Conservation (phyloP, 2,888 invertebrate species). For the Tachina lurida region DNA sequence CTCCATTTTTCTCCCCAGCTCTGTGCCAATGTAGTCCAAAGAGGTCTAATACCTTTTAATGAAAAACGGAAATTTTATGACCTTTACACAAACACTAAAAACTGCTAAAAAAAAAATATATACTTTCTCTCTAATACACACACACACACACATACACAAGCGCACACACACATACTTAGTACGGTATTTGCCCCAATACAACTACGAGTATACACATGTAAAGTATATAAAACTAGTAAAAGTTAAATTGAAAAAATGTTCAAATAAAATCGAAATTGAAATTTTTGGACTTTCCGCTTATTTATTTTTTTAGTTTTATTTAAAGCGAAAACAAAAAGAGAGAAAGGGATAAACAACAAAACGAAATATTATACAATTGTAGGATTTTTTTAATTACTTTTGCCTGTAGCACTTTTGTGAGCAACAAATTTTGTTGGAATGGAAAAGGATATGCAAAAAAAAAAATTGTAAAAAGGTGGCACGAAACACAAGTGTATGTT, state of each 20-base stretch:
- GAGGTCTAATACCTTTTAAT: conserved; percentile 42
- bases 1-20: background rate
- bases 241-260: conserved; percentile 8
- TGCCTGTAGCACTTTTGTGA: conserved; percentile 48
- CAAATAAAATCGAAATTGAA: conserved; percentile 63
- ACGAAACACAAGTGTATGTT: conserved; percentile 10
- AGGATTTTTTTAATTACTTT: conserved; percentile 65
- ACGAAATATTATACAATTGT: conserved; percentile 58
- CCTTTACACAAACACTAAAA: conserved; percentile 49
- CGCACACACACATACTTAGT: background rate
- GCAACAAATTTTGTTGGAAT: conserved; percentile 43
- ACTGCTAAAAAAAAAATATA: conserved; percentile 2
- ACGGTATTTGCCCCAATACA: background rate
- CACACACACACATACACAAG: background rate
- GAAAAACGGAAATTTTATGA: conserved; percentile 58
- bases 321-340: background rate
- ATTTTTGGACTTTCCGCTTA: conserved; percentile 25
- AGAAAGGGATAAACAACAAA: background rate
- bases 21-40: conserved; percentile 39
- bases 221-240: conserved; percentile 11
- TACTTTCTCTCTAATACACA: conserved; percentile 24
- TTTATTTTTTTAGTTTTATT: background rate
- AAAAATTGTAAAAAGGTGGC: conserved; percentile 14
- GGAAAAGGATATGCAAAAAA: conserved; percentile 33
- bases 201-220: background rate